Percentiles rank a stretch among this genome's conserved stretches.
Evolutionary conservation across 1,140 invertebrate genomes (phyloP).

Genomic region (Paraescarpia echinospica): DNA sequence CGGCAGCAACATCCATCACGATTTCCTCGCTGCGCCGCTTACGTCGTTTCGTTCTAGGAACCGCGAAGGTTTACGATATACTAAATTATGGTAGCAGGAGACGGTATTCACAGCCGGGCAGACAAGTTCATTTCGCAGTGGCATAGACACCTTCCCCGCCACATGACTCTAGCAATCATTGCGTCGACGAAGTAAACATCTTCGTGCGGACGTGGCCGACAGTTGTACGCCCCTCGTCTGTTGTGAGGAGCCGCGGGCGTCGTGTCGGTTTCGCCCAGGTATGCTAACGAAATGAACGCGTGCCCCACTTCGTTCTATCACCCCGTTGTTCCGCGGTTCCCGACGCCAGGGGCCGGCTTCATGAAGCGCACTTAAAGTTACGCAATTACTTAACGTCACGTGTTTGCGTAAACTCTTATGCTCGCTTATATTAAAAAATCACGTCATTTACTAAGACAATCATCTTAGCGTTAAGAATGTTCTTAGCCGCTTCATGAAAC

Average conservation of each 20-base stretch:
- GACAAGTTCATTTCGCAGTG: background rate
- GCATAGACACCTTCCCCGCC: background rate
- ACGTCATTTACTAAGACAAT: too few species aligned
- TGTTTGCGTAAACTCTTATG: too few species aligned
- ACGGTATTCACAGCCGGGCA: background rate
- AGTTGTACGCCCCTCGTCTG: background rate
- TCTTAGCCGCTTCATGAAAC: too few species aligned
- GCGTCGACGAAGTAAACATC: background rate
- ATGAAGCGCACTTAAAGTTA: too few species aligned
- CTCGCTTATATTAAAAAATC: too few species aligned
- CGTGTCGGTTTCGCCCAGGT: background rate
- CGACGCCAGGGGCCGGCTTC: too few species aligned
- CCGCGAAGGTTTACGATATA: background rate
- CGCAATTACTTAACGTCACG: too few species aligned
- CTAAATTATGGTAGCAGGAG: background rate
- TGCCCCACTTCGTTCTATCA: background rate
- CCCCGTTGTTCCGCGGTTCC: background rate
- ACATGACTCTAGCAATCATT: background rate
- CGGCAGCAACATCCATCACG: background rate
- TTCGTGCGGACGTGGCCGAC: background rate
- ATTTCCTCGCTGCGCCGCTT: background rate
- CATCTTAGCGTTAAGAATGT: too few species aligned
- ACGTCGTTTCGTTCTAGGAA: background rate
- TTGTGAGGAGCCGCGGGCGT: background rate
- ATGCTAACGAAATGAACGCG: background rate